Percentiles rank a stretch among this genome's conserved stretches.
Evolutionary conservation across 1,140 invertebrate species (phyloP).

Genomic region (Paraescarpia echinospica): DNA sequence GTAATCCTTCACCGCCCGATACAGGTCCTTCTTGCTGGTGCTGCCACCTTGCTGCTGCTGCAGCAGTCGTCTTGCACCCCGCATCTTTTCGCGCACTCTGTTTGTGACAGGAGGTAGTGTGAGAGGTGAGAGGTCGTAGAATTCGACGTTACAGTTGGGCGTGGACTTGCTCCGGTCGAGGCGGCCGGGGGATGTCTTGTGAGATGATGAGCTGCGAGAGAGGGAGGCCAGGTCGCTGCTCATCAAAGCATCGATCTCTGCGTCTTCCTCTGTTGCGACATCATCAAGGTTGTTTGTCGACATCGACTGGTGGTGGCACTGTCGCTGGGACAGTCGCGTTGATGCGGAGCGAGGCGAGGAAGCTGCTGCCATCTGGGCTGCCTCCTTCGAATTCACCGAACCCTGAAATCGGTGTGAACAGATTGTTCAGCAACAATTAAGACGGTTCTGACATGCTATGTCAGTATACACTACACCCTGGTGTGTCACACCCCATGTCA

Average conservation of each 20-base stretch:
- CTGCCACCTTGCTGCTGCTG: conserved; percentile 12
- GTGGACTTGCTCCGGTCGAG: background rate
- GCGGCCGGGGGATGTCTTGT: background rate
- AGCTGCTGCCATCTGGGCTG: background rate
- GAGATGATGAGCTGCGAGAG: background rate
- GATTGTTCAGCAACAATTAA: background rate
- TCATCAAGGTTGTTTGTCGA: background rate
- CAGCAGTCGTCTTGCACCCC: background rate
- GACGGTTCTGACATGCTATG: too few relatives aligned
- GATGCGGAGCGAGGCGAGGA: background rate
- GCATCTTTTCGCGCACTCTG: background rate
- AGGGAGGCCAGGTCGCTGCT: background rate
- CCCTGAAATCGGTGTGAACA: background rate
- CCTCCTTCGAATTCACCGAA: background rate
- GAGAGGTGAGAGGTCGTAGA: background rate
- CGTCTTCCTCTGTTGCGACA: background rate
- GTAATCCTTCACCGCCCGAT: conserved; percentile 42
- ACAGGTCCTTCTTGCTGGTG: conserved; percentile 7
- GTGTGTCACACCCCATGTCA: too few relatives aligned
- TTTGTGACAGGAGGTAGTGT: background rate
- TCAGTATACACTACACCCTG: too few relatives aligned
- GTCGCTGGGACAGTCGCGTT: background rate
- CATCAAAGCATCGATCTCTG: background rate
- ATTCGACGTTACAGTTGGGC: background rate
- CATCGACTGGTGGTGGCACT: background rate